Evolutionary conservation across 2,888 invertebrate species (phyloP), one percentile per base, ranked within the genome.

Genomic region (Clivina fossor): DNA sequence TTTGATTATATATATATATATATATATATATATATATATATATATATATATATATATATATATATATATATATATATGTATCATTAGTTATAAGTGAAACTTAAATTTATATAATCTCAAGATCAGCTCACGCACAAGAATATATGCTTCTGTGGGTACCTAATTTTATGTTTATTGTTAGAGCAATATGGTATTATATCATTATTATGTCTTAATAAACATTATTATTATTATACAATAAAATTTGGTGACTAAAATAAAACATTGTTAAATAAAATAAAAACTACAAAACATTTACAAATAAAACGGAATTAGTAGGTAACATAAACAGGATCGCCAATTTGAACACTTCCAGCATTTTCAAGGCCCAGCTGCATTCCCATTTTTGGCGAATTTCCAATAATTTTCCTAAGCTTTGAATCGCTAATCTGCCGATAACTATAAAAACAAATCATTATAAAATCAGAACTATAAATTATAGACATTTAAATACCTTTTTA

Each of bases 351-450:
- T 20, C 47, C 47, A 22, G 19, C 8, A 22, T 33, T 19, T 13
- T 32, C 22, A 33, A 47, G 20, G 15, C 47, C 47, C 22, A 47
- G 11, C 8, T 47, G 35, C 8, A 47, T 47, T 13, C 47, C 47
- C 47, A 47, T 47, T 47, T 33, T 47, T 33, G 47, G 47, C 3
- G 47, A 47, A 47, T 47, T 33, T 2, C 47, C 47, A 11, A 47
- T 32, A 22, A 47, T 35, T 9, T 47, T 47, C 11, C 35, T 18
- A 2, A 47, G 15, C 9, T 33, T 24, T 8, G 22, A 22, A 33
- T 47, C 32, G 11, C 4, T 11, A 33, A 47, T 33, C 33, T 47
- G 47, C 2, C 47, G 47, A 20, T 33, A 47, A 22, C 47, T 47
- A 13, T 13, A 46, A 46, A 30, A 8, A 16, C 5, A 9, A 19